phyloP scores from a whole-genome alignment of 2,888 invertebrate species.

The Xanthorhoe spadicearia region DNA sequence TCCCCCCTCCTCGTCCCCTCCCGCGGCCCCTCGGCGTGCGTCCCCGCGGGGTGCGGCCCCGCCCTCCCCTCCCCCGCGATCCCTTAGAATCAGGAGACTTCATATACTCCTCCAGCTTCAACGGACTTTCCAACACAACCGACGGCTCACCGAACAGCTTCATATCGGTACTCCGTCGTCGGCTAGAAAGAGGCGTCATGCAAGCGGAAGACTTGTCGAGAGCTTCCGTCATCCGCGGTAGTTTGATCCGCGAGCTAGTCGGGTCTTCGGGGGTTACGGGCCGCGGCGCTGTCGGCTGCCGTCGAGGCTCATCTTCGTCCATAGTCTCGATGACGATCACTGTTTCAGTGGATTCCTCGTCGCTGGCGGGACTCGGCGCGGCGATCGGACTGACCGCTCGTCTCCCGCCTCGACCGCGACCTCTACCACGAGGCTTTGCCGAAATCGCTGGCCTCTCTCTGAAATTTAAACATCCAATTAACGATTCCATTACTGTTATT shows the following conservation, averaged over 20 bases:
- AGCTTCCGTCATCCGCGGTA: conserved; percentile 79
- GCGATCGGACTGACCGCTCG: conserved; percentile 47
- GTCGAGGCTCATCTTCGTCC: conserved; percentile 35
- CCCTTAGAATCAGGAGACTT: conserved; percentile 60
- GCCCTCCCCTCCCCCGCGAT: conserved; percentile 55
- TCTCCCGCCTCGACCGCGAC: conserved; percentile 70
- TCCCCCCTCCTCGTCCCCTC: conserved; percentile 73
- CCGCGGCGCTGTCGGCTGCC: conserved; percentile 17
- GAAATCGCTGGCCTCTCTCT: conserved; percentile 74
- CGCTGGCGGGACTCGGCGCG: conserved; percentile 36
- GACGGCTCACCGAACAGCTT: conserved; percentile 61
- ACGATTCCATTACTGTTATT: not conserved
- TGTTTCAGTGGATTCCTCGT: conserved; percentile 38
- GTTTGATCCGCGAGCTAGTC: conserved; percentile 75
- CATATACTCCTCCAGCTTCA: conserved; percentile 58
- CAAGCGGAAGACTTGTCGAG: conserved; percentile 73
- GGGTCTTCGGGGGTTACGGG: conserved; percentile 64
- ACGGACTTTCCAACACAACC: conserved; percentile 50
- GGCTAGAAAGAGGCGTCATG: conserved; percentile 68
- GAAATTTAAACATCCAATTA: conserved; percentile 44
- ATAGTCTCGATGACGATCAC: conserved; percentile 41
- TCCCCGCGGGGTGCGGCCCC: conserved; percentile 48
- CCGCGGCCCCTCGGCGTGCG: conserved; percentile 63
- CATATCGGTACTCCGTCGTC: conserved; percentile 58
- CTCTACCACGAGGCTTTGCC: conserved; percentile 69